Conservation (phyloP, 1,140 invertebrate genomes). For the Mactra quadrangularis region DNA sequence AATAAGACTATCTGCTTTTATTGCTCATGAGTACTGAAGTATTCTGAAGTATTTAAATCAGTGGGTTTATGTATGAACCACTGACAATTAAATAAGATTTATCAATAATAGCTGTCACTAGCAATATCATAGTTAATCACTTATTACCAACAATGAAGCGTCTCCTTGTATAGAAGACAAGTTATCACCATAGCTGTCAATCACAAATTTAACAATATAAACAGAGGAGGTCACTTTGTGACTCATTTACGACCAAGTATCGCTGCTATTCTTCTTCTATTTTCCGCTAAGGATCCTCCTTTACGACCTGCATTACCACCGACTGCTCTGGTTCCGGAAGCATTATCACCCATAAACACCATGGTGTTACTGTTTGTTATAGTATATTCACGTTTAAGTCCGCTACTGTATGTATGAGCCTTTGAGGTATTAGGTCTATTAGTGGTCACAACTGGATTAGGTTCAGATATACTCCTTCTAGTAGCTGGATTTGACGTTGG, state of each 20-base stretch:
- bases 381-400: conserved; percentile 43
- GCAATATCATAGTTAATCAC: too few relatives aligned
- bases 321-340: conserved; percentile 16
- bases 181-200: too few relatives aligned
- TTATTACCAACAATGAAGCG: too few relatives aligned
- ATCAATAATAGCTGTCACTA: too few relatives aligned
- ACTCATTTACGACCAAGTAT: conserved; percentile 63
- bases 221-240: too few relatives aligned
- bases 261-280: conserved; percentile 66
- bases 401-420: conserved; percentile 27
- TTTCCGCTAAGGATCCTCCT: conserved; percentile 61
- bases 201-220: too few relatives aligned
- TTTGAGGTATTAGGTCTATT: conserved; percentile 39
- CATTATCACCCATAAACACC: conserved; percentile 62
- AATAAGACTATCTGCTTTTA: too few relatives aligned
- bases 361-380: conserved; percentile 58
- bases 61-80: too few relatives aligned
- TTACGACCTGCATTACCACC: conserved; percentile 12
- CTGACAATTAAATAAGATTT: too few relatives aligned
- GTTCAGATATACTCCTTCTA: conserved; percentile 43
- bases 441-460: conserved; percentile 14
- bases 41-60: too few relatives aligned
- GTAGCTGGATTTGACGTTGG: conserved; percentile 1
- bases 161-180: too few relatives aligned
- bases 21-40: too few relatives aligned